Evolutionary conservation across 2,113 vertebrate genomes (phyloP), one percentile per base, ranked within the genome.

Genomic region (human): DNA sequence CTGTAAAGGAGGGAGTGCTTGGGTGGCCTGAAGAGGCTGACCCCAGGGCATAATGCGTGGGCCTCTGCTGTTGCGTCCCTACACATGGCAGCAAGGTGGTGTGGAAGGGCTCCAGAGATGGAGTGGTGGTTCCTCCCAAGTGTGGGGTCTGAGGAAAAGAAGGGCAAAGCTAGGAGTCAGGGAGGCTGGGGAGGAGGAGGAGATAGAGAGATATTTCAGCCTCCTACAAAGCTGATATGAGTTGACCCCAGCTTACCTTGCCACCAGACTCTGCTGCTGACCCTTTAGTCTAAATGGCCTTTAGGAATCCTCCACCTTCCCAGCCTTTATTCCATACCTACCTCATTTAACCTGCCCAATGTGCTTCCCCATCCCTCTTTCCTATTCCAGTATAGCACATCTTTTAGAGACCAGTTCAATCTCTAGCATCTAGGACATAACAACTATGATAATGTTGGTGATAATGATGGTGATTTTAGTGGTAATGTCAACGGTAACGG

Each of bases 401-500:
- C 27, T 38, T 12, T 30, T 64, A 66, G 61, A 55, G 27, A 0
- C 20, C 81, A 45, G 22, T 10, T 43, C 22, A 11, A 4, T 4
- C 48, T 35, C 18, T 52, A 22, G 61, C 70, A 55, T 61, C 8
- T 8, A 70, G 75, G 72, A 10, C 5, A 35, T 3, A 40, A 43
- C 8, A 9, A 22, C 18, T 52, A 43, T 30, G 20, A 48, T 52
- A n/a, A 40, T 48, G 1, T 57, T 43, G 40, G 0, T 79, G 43
- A 50, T 79, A 22, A 17, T 75, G 52, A 0, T 72, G 32, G 0
- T 73, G 76, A 0, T 45, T 45, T 0, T 73, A 11, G 0, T 40
- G 40, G 0, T 61, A 18, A 0, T 59, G 22, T 0, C 48, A 32
- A 1, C 20, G 14, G 0, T 79, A 10, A 0, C 45, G 22, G 0